phyloP scores from a whole-genome alignment of 2,113 vertebrate species.

The Ifrita kowaldi region DNA sequence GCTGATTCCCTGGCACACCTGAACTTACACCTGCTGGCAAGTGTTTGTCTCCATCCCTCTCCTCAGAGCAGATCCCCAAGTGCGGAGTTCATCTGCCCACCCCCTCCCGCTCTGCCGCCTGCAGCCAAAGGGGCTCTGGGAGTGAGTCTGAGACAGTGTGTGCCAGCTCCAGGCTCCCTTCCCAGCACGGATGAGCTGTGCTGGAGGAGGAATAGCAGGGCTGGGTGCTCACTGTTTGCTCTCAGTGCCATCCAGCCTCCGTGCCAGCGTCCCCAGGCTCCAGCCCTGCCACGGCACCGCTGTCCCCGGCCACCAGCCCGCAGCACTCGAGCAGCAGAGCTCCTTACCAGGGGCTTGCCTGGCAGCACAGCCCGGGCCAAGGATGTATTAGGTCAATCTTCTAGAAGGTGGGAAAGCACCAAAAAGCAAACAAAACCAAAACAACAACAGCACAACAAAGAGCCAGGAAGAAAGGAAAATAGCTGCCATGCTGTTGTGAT shows the following conservation, averaged over 20 bases:
- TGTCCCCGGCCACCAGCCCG: neutral
- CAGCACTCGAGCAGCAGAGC: neutral
- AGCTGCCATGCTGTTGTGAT: constrained; percentile 49
- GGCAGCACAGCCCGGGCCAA: constrained; percentile 21
- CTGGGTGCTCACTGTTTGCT: neutral
- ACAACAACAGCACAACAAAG: constrained; percentile 44
- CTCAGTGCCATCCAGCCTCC: neutral
- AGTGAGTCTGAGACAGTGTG: neutral
- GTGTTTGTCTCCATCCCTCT: neutral
- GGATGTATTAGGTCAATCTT: constrained; percentile 27
- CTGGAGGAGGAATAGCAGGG: neutral
- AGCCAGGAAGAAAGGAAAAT: constrained; percentile 37
- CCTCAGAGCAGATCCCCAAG: neutral
- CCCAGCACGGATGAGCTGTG: neutral
- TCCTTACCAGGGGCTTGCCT: neutral
- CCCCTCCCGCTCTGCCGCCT: neutral
- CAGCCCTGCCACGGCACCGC: rapidly evolving
- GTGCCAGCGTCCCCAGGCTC: neutral
- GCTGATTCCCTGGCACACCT: neutral
- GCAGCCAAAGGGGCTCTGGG: rapidly evolving
- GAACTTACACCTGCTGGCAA: neutral
- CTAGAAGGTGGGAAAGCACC: constrained; percentile 56
- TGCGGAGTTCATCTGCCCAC: neutral
- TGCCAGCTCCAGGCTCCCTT: neutral
- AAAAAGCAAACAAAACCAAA: constrained; percentile 26